A percentile compares a stretch with the other conserved stretches of the same genome.
These are phyloP conservation scores for Gnathonemus echidnorhynchus DNA, from an alignment of 2,113 vertebrate species.

Conservation along the genomic window DNA sequence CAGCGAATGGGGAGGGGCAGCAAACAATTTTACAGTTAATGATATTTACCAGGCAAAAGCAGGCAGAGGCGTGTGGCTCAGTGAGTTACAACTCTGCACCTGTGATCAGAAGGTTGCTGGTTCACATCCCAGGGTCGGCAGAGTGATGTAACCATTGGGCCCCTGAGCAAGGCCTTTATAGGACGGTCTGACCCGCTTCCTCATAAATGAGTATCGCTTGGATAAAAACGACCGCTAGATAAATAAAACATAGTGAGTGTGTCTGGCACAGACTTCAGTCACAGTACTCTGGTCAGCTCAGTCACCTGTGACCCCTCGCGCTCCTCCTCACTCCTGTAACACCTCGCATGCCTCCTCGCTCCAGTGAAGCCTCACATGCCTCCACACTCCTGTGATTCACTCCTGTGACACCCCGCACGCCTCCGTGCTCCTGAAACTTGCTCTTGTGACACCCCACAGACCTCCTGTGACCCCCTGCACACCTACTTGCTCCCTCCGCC, in stretches of 20 bases:
- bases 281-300: neutral
- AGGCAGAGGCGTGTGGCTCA: neutral
- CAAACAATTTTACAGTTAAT: neutral
- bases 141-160: neutral
- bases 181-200: neutral
- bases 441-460: neutral
- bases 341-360: no score
- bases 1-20: neutral
- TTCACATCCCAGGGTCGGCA: neutral
- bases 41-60: neutral
- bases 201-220: neutral
- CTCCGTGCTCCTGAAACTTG: neutral
- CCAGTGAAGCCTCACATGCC: neutral
- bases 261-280: neutral
- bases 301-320: neutral
- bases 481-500: neutral
- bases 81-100: neutral
- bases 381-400: neutral
- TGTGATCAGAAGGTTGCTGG: neutral
- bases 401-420: accelerated
- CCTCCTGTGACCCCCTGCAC: no score
- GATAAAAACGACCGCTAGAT: neutral
- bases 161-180: neutral
- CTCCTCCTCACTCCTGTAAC: neutral
- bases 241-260: neutral